Percentiles rank a stretch among this genome's conserved stretches.
These are phyloP conservation scores for Colletes gigas DNA, from an alignment of 1,140 invertebrate genomes.

Conservation along the genomic window DNA sequence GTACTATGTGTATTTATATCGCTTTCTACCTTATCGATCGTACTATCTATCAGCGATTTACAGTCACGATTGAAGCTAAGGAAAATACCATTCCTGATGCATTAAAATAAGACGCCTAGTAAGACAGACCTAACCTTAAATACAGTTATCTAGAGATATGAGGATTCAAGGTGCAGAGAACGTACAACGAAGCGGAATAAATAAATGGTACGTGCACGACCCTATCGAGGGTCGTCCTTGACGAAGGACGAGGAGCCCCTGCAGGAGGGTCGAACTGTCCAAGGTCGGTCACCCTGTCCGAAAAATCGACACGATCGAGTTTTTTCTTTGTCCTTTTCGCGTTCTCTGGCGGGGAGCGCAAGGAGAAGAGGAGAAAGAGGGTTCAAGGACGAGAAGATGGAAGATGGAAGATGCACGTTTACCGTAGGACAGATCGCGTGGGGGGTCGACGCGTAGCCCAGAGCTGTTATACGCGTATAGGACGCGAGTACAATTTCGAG, in stretches of 20 bases:
- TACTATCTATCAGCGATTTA: no score
- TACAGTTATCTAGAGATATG: no score
- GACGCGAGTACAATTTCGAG: conserved; percentile 40
- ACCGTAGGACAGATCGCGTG: conserved; percentile 51
- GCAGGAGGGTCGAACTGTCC: conserved; percentile 41
- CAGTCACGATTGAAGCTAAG: no score
- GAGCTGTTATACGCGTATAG: neutral
- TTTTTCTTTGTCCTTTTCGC: neutral
- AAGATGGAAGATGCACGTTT: conserved; percentile 47
- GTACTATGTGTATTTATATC: no score
- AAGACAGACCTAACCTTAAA: no score
- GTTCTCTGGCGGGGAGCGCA: neutral
- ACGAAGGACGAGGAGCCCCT: conserved; percentile 45
- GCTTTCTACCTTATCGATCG: no score
- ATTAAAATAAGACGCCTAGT: no score
- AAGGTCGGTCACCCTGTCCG: conserved; percentile 55
- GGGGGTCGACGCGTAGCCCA: conserved; percentile 46
- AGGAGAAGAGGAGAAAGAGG: conserved; percentile 11
- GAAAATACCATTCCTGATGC: no score
- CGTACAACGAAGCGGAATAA: neutral
- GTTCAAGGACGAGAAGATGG: conserved; percentile 61
- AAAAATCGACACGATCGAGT: conserved; percentile 23
- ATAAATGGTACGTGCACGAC: neutral
- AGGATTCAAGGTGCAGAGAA: no score
- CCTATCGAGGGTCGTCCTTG: conserved; percentile 42